Evolutionary conservation across 1,140 invertebrate genomes (phyloP), one percentile per base, ranked within the genome.

Genomic region (Cephus cinctus): DNA sequence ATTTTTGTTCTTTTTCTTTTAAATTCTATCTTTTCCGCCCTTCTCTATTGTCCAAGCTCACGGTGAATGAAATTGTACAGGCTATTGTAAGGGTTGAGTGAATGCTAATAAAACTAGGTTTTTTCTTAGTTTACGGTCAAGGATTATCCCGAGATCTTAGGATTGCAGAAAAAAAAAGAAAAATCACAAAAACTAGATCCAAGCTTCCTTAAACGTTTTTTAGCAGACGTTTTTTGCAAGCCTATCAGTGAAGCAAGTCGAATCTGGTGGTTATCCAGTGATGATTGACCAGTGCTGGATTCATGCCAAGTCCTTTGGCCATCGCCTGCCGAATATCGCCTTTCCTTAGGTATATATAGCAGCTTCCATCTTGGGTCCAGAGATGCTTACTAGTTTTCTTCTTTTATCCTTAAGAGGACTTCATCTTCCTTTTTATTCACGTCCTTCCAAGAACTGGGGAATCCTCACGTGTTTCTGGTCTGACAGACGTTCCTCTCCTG

Each of bases 231-330:
- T n/a, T n/a, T n/a, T n/a, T n/a, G n/a, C n/a, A n/a, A n/a, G n/a
- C n/a, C n/a, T n/a, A n/a, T n/a, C n/a, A n/a, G 40, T 34, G 30
- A 16, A 30, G 43, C 38, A 34, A 44, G 38, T 49, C 54, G 41
- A 48, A 47, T 23, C 40, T 39, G 41, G 41, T 51, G 50, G 59
- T 59, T 63, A 61, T 59, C 59, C 59, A 59, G 54, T 52, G 52
- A 43, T 57, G 61, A 63, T 63, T 61, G 61, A 63, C 61, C 52
- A 52, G 43, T 45, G 39, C 54, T 63, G 61, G 61, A 56, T 47
- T 22, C 22, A 25, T 27, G 61, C 61, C 61, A 63, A 63, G 54
- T 57, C 52, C 57, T 43, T 47, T 50, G 51, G 25, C 43, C 45
- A 50, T 52, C 45, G 51, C 35, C 32, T 32, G 23, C 14, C 15